phyloP scores from a whole-genome alignment of 1,140 invertebrate genomes.

The Pygmarrhopalites habei region DNA sequence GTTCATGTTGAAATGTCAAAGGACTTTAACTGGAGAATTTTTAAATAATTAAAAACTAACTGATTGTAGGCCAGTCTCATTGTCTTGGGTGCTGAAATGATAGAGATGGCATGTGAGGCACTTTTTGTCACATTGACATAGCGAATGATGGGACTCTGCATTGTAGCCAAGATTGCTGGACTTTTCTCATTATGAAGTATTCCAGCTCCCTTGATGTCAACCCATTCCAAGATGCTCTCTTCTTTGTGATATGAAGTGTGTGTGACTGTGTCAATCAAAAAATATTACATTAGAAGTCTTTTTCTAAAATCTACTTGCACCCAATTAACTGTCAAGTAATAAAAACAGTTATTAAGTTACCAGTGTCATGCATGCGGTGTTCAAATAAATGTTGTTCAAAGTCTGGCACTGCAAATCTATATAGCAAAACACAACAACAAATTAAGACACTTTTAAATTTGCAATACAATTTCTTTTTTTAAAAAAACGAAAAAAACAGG shows the following conservation, averaged over 20 bases:
- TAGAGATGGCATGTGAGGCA: constrained; percentile 84
- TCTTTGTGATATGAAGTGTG: constrained; percentile 56
- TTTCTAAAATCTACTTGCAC: no score
- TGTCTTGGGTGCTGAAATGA: constrained; percentile 77
- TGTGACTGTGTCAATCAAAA: no score
- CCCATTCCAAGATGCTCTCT: constrained; percentile 70
- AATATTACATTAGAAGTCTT: no score
- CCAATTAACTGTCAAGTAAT: no score
- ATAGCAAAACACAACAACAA: neutral
- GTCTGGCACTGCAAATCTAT: constrained; percentile 74
- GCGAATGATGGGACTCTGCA: constrained; percentile 71
- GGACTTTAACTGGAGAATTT: neutral
- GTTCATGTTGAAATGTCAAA: neutral
- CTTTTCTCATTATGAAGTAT: constrained; percentile 92
- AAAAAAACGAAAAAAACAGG: no score
- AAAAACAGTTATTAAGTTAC: no score
- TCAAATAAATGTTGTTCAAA: constrained; percentile 82
- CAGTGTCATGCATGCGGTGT: constrained; percentile 69
- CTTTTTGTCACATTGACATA: constrained; percentile 75
- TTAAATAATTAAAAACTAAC: constrained; percentile 40
- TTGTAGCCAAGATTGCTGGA: constrained; percentile 80
- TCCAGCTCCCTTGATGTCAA: constrained; percentile 89
- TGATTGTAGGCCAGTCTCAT: constrained; percentile 52
- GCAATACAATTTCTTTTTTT: no score
- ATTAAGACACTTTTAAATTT: neutral